A percentile compares a stretch with the other conserved stretches of the same genome.
phyloP scores from a whole-genome alignment of 1,140 invertebrate genomes.

The Drosophila aff. region DNA sequence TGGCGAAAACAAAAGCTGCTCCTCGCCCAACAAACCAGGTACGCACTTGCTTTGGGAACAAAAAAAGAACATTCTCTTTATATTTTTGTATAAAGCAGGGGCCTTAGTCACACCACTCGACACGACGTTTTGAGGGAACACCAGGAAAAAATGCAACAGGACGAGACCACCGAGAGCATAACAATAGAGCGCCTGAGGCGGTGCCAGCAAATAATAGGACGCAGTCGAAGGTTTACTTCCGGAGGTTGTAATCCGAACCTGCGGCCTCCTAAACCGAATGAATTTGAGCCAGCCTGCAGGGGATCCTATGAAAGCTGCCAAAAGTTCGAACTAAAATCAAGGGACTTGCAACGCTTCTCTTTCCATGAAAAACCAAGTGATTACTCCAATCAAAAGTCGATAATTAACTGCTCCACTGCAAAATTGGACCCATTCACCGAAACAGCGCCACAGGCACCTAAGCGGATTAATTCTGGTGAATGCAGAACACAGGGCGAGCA shows the following conservation, averaged over 20 bases:
- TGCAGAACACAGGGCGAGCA: background rate
- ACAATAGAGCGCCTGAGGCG: conserved; percentile 17
- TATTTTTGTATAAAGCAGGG: background rate
- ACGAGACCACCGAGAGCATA: conserved; percentile 1
- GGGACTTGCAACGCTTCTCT: background rate
- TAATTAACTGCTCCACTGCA: background rate
- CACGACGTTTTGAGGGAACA: conserved; percentile 39
- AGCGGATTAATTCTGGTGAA: background rate
- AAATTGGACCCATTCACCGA: no score
- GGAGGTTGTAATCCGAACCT: background rate
- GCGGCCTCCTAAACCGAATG: background rate
- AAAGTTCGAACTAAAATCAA: conserved; percentile 21
- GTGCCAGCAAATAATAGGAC: conserved; percentile 34
- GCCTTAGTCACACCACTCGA: background rate
- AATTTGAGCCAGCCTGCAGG: conserved; percentile 46
- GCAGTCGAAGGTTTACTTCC: background rate
- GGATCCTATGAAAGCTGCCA: conserved; percentile 63
- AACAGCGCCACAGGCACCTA: background rate
- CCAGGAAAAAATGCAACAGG: conserved; percentile 12
- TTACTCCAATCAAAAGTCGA: no score
- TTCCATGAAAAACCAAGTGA: no score
- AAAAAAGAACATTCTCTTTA: background rate
- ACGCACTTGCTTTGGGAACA: background rate
- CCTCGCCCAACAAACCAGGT: conserved; percentile 49
- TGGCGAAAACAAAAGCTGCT: conserved; percentile 62